Evolutionary conservation across 1,140 invertebrate species (phyloP), one percentile per base, ranked within the genome.

Genomic region (Pseudoatta argentina): DNA sequence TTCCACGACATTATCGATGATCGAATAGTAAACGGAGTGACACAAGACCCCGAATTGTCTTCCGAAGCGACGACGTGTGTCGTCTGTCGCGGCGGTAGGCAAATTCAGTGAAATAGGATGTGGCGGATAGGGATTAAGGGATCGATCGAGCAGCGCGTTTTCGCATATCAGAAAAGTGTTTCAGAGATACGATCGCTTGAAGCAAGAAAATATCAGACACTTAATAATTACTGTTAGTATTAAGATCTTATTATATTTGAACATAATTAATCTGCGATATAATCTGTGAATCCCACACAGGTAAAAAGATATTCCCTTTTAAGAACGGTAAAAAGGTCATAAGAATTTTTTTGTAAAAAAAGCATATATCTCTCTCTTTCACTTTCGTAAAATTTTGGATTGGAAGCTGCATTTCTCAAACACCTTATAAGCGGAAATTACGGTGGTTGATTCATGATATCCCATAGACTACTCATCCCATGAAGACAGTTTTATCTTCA

Each of bases 1-100:
- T 59, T 76, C 85, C 66, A 61, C 61, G 72, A 64, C 85, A 75
- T 88, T 82, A 76, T 48, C 71, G 71, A 86, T 88, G 86, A 88
- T 88, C 79, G 85, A 88, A 88, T 64, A 66, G 77, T 86, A 86
- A 83, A 59, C 67, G 76, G 59, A 64, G 77, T 67, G 48, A 79
- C 69, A 79, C 67, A 78, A 71, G 67, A 73, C n/a, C 69, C 44
- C 55, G 79, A 75, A 83, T 75, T 83, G 69, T 75, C 69, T 75
- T 75, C 39, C 55, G 69, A 61, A 75, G 69, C 24, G 39, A 61
- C 34, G 55, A 61, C 69, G 55, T 83, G 44, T 51, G 55, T 61
- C 69, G 69, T 83, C 69, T 51, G 30, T 61, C 59, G 55, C 24
- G 55, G 8, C 55, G 55, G 16, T 75, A 27, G 27, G 55, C 44